Evolutionary conservation across 2,797 vertebrate genomes (phyloP).

Genomic region (Eulemur rubriventer): DNA sequence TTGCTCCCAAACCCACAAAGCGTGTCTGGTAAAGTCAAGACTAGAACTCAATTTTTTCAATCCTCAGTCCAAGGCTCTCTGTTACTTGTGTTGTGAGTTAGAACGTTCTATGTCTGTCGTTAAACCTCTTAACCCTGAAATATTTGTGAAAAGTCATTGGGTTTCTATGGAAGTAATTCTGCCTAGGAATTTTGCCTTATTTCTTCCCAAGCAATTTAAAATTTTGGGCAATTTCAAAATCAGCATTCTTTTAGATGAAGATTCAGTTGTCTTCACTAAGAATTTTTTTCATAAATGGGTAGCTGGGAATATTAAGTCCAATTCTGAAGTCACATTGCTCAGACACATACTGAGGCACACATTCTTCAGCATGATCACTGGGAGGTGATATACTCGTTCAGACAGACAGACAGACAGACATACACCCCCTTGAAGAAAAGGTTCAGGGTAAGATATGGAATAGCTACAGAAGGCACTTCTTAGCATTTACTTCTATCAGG

Average conservation of each 20-base stretch:
- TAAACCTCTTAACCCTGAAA: not conserved
- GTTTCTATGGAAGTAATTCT: not conserved
- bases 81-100: not conserved
- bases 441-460: not conserved
- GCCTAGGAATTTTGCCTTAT: not conserved
- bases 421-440: not conserved
- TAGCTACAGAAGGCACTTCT: not conserved
- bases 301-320: not conserved
- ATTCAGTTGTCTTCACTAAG: not conserved
- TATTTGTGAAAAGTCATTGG: not conserved
- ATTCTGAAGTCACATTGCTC: not conserved
- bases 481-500: not conserved
- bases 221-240: constrained; percentile 31
- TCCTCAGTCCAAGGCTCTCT: not conserved
- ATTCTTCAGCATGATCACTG: not conserved
- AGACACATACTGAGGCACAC: not conserved
- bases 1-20: not conserved
- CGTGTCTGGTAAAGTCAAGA: not conserved
- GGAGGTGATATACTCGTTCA: not conserved
- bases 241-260: not conserved
- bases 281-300: not conserved
- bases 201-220: constrained; percentile 25
- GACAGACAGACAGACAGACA: too few species aligned
- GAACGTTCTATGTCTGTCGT: not conserved
- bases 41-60: not conserved